Percentiles rank a stretch among this genome's conserved stretches.
Conservation (phyloP, 2,888 invertebrate species). For the Pammene fasciana region DNA sequence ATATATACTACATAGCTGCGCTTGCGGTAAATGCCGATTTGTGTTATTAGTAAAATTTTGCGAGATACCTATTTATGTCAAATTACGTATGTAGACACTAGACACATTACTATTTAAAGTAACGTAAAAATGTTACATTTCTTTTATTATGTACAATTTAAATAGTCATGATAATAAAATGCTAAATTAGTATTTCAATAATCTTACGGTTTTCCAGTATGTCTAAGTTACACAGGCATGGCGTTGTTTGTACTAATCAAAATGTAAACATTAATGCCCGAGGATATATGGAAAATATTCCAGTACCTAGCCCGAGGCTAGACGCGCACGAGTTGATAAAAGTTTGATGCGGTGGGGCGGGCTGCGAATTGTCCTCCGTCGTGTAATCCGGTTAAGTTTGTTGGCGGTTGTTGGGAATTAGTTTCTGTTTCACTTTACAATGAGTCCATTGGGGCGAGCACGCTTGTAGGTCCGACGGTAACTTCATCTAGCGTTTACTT, state of each 20-base stretch:
- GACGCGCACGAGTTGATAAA: conserved; percentile 28
- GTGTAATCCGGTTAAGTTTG: conserved; percentile 50
- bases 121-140: too few species aligned
- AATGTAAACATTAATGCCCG: neutral
- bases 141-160: too few species aligned
- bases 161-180: too few species aligned
- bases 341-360: conserved; percentile 13
- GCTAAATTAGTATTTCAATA: too few species aligned
- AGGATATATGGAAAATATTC: neutral
- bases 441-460: conserved; percentile 27
- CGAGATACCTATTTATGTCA: too few species aligned
- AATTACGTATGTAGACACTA: too few species aligned
- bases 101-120: too few species aligned
- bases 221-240: too few species aligned
- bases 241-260: neutral
- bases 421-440: conserved; percentile 44
- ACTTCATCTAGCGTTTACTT: neutral
- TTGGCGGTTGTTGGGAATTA: conserved; percentile 45
- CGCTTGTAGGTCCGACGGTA: neutral
- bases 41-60: too few species aligned
- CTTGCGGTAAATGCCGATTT: too few species aligned
- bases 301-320: conserved; percentile 17
- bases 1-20: neutral
- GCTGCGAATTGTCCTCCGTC: conserved; percentile 46
- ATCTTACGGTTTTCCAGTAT: too few species aligned